Percentiles rank a stretch among this genome's conserved stretches.
These are phyloP conservation scores for Heliconius congener DNA, from an alignment of 1,140 invertebrate species.

Conservation along the genomic window DNA sequence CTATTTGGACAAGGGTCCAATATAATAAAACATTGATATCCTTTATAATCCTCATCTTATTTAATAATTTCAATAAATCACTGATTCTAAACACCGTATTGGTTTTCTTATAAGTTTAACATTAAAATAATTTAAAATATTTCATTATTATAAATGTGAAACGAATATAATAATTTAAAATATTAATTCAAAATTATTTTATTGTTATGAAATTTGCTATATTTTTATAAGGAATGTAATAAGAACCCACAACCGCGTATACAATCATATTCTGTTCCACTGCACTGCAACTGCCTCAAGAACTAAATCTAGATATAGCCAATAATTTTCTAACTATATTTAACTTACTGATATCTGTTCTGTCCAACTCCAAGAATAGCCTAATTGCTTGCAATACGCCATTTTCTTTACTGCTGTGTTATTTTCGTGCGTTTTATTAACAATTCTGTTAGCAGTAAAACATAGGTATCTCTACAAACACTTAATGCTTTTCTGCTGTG, in stretches of 20 bases:
- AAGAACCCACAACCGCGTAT: too few species aligned
- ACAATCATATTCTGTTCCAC: too few species aligned
- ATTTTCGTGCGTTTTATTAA: constrained; percentile 59
- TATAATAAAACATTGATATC: constrained; percentile 1
- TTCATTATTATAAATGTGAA: background rate
- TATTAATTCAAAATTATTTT: too few species aligned
- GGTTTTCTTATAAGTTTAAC: background rate
- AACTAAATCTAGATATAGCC: background rate
- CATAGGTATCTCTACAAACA: constrained; percentile 46
- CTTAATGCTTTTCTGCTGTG: constrained; percentile 51
- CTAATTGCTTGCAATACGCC: background rate
- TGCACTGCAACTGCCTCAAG: too few species aligned
- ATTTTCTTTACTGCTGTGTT: constrained; percentile 23
- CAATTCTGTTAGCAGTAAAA: constrained; percentile 52
- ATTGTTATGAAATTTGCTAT: too few species aligned
- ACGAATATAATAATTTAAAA: background rate
- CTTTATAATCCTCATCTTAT: background rate
- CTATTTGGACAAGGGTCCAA: background rate
- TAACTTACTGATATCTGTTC: background rate
- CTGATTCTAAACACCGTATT: background rate
- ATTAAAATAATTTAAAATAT: background rate
- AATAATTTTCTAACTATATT: background rate
- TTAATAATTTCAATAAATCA: background rate
- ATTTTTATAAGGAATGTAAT: too few species aligned
- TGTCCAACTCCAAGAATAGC: background rate